Percentiles rank a stretch among this genome's conserved stretches.
phyloP scores from a whole-genome alignment of 2,888 invertebrate genomes.

The Liodrosophila aerea region DNA sequence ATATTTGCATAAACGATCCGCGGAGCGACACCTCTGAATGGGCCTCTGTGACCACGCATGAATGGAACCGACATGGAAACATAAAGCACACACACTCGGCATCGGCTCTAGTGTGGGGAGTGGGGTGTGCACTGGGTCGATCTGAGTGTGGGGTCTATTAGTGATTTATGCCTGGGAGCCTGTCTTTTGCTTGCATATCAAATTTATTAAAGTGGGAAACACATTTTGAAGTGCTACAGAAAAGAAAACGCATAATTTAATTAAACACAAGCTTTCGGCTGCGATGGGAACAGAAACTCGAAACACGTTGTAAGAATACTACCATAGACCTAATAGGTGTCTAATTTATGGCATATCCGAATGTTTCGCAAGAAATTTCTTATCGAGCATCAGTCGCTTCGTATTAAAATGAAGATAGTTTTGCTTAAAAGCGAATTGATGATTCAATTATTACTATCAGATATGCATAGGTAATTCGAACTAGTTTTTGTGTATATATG shows the following conservation, averaged over 20 bases:
- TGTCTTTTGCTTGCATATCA: constrained; percentile 48
- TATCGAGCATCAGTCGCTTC: background rate
- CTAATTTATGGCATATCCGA: background rate
- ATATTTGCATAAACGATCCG: constrained; percentile 72
- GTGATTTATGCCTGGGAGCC: constrained; percentile 75
- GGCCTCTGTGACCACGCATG: constrained; percentile 68
- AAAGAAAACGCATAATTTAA: constrained; percentile 63
- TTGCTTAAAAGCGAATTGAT: background rate
- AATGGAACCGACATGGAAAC: constrained; percentile 47
- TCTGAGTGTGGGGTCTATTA: background rate
- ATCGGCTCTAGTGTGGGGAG: constrained; percentile 15
- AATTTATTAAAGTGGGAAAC: constrained; percentile 72
- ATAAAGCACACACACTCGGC: constrained; percentile 1
- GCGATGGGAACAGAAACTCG: constrained; percentile 38
- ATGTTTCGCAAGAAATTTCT: background rate
- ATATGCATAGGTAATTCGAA: too few relatives aligned
- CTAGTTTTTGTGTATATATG: too few relatives aligned
- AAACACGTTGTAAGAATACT: background rate
- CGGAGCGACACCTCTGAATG: constrained; percentile 71
- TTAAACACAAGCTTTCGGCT: constrained; percentile 40
- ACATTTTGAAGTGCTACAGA: constrained; percentile 23
- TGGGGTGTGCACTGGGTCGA: constrained; percentile 48
- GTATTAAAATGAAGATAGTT: constrained; percentile 1
- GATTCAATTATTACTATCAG: constrained; percentile 6
- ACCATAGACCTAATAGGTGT: background rate